Evolutionary conservation across 2,113 vertebrate species (phyloP), one percentile per base, ranked within the genome.

Genomic region (Epinephelus lanceolatus): DNA sequence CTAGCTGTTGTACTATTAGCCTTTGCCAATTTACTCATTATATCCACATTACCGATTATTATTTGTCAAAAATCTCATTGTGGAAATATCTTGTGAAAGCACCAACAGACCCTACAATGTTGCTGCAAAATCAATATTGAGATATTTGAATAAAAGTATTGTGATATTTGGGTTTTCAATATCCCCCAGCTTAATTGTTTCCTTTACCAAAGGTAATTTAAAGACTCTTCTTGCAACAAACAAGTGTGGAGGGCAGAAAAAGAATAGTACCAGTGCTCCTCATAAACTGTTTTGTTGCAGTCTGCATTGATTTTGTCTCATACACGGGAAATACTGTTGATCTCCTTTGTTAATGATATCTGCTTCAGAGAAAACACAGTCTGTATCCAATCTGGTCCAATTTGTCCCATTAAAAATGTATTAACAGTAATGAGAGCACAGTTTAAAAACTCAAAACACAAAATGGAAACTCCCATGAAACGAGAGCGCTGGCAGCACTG

Each of bases 321-420:
- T 27, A 19, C 12, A 7, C 0, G 0, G 5, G 21, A 15, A 61
- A 14, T 37, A 53, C 10, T 55, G 78, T 53, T 60, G 42, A 23
- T 57, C 47, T 17, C 4, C 19, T 61, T 61, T 74, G 70, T 72
- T 77, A 65, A 27, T 75, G 17, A 21, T 25, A 18, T 25, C 27
- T 69, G 45, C 63, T 45, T 47, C 18, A 21, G 15, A 2, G 6
- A 72, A 55, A 62, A 61, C 62, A 62, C 25, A 1, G 6, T 21
- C 51, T 69, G 47, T 15, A 19, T 59, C 75, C 27, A 68, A 47
- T 70, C 53, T 15, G 47, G 19, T 67, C 45, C 67, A 68, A 45
- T 67, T 25, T 59, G 51, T 82, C 27, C 11, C 27, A 59, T 79
- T 53, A 83, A 76, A 68, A 56, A 68, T 80, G 53, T 49, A 47